Base-by-base conservation (phyloP, 1,140 invertebrate genomes). In the Glossosoma conforme region DNA sequence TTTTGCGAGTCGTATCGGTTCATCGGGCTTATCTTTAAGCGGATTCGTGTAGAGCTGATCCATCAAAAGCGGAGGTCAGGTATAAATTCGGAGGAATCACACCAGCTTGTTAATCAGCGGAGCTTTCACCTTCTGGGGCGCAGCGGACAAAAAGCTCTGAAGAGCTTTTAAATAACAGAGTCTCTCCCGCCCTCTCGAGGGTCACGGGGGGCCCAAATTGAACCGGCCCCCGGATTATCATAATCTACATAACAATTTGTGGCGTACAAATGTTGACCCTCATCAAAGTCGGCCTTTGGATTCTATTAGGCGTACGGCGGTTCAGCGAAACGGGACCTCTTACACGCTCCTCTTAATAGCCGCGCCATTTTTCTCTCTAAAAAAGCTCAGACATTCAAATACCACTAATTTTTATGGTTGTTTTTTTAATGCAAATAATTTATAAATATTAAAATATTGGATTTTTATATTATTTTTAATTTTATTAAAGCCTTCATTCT, bases 161-260 rank as follows among this genome's bases (percentile, higher is more conserved):
- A 18, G 37, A 10, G 17, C 19, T 37, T 37, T 28, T 52, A 52
- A 52, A 52, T 52, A 52, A 52, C 40, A 21, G 13, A 32, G 40
- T 28, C 41, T 52, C 44, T 44, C 28, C 35, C 36, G 32, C 4
- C 24, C 38, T 30, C 44, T 46, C 20, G 41, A 22, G 52, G 51
- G 43, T 48, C 41, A 30, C 28, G 51, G 33, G 17, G 46, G 22
- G 28, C 41, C 35, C 35, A 32, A 54, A 54, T 48, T 43, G 56
- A 22, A 51, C 42, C 47, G 24, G 52, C 47, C 48, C 37, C 22
- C 14, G 52, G 56, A 58, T 58, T 58, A 58, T 58, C 52, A 54
- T 58, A 58, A 58, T 58, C 56, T 58, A 54, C 56, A 58, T 58
- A 58, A 58, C 56, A 58, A 58, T 58, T 58, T 58, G 56, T 44